Conservation (phyloP, 2,888 invertebrate species). For the Lasioglossum zephyrum region DNA sequence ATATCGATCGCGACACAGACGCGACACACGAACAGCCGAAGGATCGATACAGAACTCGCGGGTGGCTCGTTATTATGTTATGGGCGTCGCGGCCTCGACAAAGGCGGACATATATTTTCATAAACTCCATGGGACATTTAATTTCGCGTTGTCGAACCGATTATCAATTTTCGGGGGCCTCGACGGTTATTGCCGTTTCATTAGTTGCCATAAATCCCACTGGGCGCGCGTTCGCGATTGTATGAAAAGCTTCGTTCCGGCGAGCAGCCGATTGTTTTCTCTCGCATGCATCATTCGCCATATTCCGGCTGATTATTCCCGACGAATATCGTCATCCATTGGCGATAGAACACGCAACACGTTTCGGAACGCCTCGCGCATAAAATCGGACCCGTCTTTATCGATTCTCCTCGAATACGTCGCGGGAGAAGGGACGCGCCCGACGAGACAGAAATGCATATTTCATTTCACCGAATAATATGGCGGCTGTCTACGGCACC, state of each 20-base stretch:
- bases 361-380: conserved; percentile 18
- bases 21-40: background rate
- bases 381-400: conserved; percentile 35
- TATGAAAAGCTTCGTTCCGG: conserved; percentile 18
- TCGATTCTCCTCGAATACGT: conserved; percentile 19
- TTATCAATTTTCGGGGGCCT: conserved; percentile 26
- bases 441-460: conserved; percentile 20
- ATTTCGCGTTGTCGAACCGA: conserved; percentile 21
- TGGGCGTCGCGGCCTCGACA: background rate
- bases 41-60: background rate
- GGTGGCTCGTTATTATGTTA: background rate
- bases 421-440: background rate
- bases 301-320: conserved; percentile 20
- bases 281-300: background rate
- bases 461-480: conserved; percentile 27
- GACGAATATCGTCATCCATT: background rate
- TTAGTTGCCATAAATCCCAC: background rate
- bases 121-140: conserved; percentile 23
- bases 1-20: background rate
- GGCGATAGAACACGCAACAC: background rate
- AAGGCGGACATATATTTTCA: conserved; percentile 8
- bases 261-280: conserved; percentile 12
- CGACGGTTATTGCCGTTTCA: conserved; percentile 2
- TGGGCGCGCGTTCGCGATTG: background rate
- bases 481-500: background rate